Evolutionary conservation across 2,888 invertebrate species (phyloP).

Genomic region (Caenorhabditis macrosperma): DNA sequence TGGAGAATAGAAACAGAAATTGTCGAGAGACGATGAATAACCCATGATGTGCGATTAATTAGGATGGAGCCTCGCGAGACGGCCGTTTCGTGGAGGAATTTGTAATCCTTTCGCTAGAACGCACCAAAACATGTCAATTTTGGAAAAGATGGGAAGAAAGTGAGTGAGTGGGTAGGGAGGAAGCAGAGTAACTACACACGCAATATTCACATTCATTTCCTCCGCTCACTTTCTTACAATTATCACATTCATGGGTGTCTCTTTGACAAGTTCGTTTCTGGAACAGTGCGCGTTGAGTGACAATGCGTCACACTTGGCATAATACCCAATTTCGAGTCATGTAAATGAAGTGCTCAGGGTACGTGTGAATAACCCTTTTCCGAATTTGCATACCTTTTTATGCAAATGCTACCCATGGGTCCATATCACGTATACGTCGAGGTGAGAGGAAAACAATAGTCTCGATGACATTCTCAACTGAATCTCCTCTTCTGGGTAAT

Average conservation of each 20-base stretch:
- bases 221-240: neutral
- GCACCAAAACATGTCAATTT: constrained; percentile 47
- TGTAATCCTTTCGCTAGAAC: constrained; percentile 26
- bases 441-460: neutral
- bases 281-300: neutral
- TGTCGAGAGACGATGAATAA: constrained; percentile 6
- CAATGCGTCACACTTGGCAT: constrained; percentile 22
- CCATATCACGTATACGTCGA: constrained; percentile 2
- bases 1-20: no score
- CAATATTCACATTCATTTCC: constrained; percentile 13
- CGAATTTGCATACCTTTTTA: constrained; percentile 52
- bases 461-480: neutral
- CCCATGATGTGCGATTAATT: constrained; percentile 23
- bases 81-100: constrained; percentile 14
- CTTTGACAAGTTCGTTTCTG: no score
- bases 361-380: neutral
- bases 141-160: constrained; percentile 1
- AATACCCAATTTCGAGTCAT: constrained; percentile 32
- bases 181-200: constrained; percentile 29
- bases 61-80: neutral
- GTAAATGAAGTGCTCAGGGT: constrained; percentile 45
- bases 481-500: neutral
- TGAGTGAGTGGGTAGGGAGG: neutral
- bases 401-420: constrained; percentile 42
- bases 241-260: no score